A percentile compares a stretch with the other conserved stretches of the same genome.
phyloP scores from a whole-genome alignment of 2,888 invertebrate genomes.

The Andrena fulva region DNA sequence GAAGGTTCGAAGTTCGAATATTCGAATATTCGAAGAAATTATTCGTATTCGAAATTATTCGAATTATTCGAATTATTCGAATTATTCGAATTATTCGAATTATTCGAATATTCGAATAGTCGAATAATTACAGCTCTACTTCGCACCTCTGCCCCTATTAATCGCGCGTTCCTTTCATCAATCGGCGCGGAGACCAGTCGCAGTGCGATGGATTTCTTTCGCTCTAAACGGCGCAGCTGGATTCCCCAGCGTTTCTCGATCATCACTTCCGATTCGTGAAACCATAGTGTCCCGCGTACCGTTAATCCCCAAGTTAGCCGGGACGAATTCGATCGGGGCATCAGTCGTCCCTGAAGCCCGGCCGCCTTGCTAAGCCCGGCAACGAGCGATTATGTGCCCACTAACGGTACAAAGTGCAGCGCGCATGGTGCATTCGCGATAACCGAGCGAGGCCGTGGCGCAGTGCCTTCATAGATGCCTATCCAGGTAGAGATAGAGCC shows the following conservation, averaged over 20 bases:
- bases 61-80: too few species aligned
- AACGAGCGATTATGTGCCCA: slow-evolving; percentile 69
- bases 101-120: too few species aligned
- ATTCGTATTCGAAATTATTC: too few species aligned
- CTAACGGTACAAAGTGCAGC: slow-evolving; percentile 78
- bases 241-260: neutral
- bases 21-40: too few species aligned
- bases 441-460: slow-evolving; percentile 61
- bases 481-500: slow-evolving; percentile 68
- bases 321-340: slow-evolving; percentile 74
- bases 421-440: slow-evolving; percentile 71
- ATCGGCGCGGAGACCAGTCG: neutral
- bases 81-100: too few species aligned
- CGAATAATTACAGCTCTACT: too few species aligned
- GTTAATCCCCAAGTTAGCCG: slow-evolving; percentile 56
- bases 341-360: slow-evolving; percentile 60
- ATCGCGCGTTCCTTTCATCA: too few species aligned
- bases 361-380: slow-evolving; percentile 44
- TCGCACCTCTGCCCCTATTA: too few species aligned
- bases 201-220: neutral
- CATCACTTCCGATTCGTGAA: slow-evolving; percentile 23
- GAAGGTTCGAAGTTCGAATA: too few species aligned
- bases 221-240: neutral
- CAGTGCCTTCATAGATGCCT: slow-evolving; percentile 65
- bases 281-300: slow-evolving; percentile 40